Base-by-base conservation (phyloP, 2,797 vertebrate genomes). In the Anguilla anguilla region DNA sequence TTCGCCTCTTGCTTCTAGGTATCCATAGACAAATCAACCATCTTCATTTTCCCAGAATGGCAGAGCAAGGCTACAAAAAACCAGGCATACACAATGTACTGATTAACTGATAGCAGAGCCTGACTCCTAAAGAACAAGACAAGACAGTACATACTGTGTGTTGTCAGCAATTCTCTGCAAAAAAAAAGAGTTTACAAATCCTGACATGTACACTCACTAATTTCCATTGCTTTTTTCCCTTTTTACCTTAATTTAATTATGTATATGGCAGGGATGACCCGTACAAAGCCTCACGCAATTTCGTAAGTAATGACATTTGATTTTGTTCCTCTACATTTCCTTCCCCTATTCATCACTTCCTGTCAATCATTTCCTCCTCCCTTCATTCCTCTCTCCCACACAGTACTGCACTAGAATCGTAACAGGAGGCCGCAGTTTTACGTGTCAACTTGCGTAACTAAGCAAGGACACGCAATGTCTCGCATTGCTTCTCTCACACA, bases 391-490 rank as follows among this genome's bases (percentile, higher is more conserved):
- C 19, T 55, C 22, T 86, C 25, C n/a, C 43, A 86, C 46, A 86
- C 81, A 83, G 87, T 49, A 49, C 53, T 10, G 15, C 67, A 86
- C 59, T 83, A 55, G 85, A 35, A 31, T 88, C 51, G 85, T 86
- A 92, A 94, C 74, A 85, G 85, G 88, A 92, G 87, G 87, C 81
- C 89, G 90, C 88, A 89, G 92, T 90, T 91, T 91, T 90, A 89
- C 88, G 89, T 86, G 90, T 86, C 89, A 86, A 86, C 85, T 89
- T 89, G 79, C 82, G 88, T 88, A 90, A 90, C 69, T 89, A 90
- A 85, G 67, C 84, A 46, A 87, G 87, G 86, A 67, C 28, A 64
- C 85, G 92, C 91, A 93, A 94, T 85, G 64, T 88, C 83, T 61
- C 83, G 81, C 91, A 90, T 93, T 92, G 94, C 77, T 92, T 84